phyloP scores from a whole-genome alignment of 92 coral and sea anemone genomes.

The Parazoanthus darwini region DNA sequence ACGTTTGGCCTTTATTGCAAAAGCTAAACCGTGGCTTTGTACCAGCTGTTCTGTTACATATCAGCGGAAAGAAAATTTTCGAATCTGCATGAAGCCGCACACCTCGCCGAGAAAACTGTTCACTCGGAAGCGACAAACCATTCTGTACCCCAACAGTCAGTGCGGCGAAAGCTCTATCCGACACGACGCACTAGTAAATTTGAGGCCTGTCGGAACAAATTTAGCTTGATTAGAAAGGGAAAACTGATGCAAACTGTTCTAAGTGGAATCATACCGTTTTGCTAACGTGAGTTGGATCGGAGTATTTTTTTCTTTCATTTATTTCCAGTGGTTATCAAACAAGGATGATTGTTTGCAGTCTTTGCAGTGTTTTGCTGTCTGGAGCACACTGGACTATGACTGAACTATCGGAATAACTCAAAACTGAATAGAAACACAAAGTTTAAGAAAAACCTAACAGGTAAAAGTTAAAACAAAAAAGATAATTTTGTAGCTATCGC shows the following conservation, averaged over 20 bases:
- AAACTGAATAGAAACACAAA: too few species aligned
- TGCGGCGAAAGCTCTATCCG: neutral
- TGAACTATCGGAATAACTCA: neutral
- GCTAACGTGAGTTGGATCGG: neutral
- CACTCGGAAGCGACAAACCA: neutral
- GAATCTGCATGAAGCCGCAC: neutral
- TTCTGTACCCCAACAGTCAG: neutral
- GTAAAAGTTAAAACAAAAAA: too few species aligned
- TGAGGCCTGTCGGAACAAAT: neutral
- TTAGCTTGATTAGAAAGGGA: neutral
- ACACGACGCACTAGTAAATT: neutral
- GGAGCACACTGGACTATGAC: neutral
- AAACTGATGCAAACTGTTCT: neutral
- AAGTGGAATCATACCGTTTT: neutral
- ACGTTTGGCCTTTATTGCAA: neutral
- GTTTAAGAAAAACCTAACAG: too few species aligned
- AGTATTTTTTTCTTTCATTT: neutral
- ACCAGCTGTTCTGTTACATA: neutral
- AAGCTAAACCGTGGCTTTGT: neutral
- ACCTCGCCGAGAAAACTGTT: neutral
- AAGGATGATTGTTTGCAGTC: neutral
- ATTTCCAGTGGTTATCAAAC: neutral
- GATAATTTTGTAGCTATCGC: too few species aligned
- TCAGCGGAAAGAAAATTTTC: neutral
- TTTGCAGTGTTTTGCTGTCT: too few species aligned